phyloP scores from a whole-genome alignment of 2,113 vertebrate genomes.

The Hippocampus barbouri region DNA sequence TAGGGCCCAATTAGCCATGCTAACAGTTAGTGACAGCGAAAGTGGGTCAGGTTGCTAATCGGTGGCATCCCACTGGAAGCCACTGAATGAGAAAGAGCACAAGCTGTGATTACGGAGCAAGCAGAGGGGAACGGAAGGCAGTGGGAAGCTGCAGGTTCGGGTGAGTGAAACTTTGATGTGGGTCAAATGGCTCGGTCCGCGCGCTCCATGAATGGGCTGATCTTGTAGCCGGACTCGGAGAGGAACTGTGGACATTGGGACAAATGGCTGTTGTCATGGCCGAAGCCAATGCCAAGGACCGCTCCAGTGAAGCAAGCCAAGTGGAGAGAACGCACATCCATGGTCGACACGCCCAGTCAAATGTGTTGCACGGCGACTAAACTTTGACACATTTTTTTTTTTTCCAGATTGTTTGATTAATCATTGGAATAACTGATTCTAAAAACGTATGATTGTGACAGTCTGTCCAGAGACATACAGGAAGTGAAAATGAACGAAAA shows the following conservation, averaged over 20 bases:
- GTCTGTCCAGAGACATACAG: too few relatives aligned
- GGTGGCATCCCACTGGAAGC: slow-evolving; percentile 55
- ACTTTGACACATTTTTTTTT: too few relatives aligned
- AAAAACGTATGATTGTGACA: too few relatives aligned
- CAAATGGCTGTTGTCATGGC: slow-evolving; percentile 26
- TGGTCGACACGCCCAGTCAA: slow-evolving; percentile 29
- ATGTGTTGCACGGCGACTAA: slow-evolving; percentile 1
- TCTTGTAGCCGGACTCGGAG: slow-evolving; percentile 15
- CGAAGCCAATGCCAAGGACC: slow-evolving; percentile 35
- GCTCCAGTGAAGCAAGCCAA: slow-evolving; percentile 36
- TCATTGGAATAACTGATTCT: too few relatives aligned
- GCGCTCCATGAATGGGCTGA: slow-evolving; percentile 35
- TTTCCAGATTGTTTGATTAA: too few relatives aligned
- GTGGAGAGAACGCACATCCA: slow-evolving; percentile 20
- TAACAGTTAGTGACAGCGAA: slow-evolving; percentile 57
- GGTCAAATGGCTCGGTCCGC: slow-evolving; percentile 28
- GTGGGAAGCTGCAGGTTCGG: slow-evolving; percentile 35
- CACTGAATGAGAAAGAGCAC: slow-evolving; percentile 47
- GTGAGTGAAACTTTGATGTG: slow-evolving; percentile 40
- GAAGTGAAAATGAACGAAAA: too few relatives aligned
- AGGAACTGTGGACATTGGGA: slow-evolving; percentile 31
- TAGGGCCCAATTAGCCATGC: slow-evolving; percentile 70
- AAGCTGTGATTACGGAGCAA: slow-evolving; percentile 36
- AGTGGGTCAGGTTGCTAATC: slow-evolving; percentile 74
- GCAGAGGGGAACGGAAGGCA: slow-evolving; percentile 21